Base-by-base conservation (phyloP, 2,113 vertebrate genomes). In the Gallinago undulata region DNA sequence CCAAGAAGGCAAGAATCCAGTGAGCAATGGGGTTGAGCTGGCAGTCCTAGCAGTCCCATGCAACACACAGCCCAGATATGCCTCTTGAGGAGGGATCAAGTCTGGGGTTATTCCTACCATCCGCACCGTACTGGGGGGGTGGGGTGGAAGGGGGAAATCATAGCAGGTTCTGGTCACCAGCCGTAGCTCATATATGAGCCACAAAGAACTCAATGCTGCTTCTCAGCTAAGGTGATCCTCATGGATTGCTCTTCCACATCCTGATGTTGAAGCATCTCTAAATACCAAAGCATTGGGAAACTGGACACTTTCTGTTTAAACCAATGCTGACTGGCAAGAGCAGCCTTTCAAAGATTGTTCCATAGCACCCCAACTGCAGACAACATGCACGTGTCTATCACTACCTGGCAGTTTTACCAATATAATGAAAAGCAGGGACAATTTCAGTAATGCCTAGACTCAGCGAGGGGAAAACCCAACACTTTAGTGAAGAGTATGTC, bases 371-470 rank as follows among this genome's bases (percentile, higher is more conserved):
- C 35, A 79, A 55, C 27, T 19, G 25, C 55, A 78, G 53, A 10
- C 53, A 59, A 55, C 19, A 19, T 5, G 6, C 35, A 28, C 1
- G 0, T 10, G 12, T 0, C 5, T 4, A 28, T 25, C 9, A 6
- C 37, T 9, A 19, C 30, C n/a, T 55, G 27, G 19, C 47, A 68
- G 41, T 15, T 39, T 11, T 33, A 50, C 5, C 31, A 51, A 14
- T 5, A 7, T 3, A 45, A 47, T 3, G 24, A 69, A 39, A 13
- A 51, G 33, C 22, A n/a, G 35, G 23, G 27, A 50, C 11, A 10
- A 16, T 22, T 68, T 50, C 35, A 43, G 16, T 39, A 37, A 68
- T 7, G 7, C 23, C 35, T 5, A 59, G 9, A 25, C 30, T 79
- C 35, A 50, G 51, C 3, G 19, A 4, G 1, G 47, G 24, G 10